phyloP scores from a whole-genome alignment of 1,140 invertebrate genomes.

The Cardiocondyla obscurior region DNA sequence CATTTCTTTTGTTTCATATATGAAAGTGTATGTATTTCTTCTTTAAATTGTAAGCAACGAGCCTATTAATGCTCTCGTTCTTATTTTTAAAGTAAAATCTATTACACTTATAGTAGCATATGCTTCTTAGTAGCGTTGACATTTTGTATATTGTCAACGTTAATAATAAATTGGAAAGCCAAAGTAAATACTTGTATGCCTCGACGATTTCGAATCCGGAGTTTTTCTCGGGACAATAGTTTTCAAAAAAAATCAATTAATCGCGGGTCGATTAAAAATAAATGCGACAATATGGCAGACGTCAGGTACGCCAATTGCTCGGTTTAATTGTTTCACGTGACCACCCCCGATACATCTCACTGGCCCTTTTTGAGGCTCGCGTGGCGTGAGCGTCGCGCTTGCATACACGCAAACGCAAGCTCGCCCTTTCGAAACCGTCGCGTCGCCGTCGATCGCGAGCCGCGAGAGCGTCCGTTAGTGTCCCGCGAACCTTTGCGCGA shows the following conservation, averaged over 20 bases:
- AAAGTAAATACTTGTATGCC: background rate
- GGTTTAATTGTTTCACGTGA: background rate
- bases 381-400: background rate
- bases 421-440: slow-evolving; percentile 34
- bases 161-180: background rate
- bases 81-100: background rate
- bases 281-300: background rate
- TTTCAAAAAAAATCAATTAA: background rate
- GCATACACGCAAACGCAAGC: slow-evolving; percentile 37
- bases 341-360: background rate
- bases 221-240: too few species aligned
- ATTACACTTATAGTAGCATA: background rate
- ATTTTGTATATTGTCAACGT: slow-evolving; percentile 1
- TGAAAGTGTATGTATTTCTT: background rate
- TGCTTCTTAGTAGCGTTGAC: background rate
- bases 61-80: background rate
- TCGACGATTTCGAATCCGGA: background rate
- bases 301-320: background rate
- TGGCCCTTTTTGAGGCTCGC: background rate
- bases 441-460: too few species aligned
- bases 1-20: too few species aligned
- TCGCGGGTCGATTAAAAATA: background rate
- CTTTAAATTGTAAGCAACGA: background rate
- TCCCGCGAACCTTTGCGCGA: slow-evolving; percentile 21
- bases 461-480: slow-evolving; percentile 41